Conservation (phyloP, 2,888 invertebrate species). For the Ennomos quercinarius region DNA sequence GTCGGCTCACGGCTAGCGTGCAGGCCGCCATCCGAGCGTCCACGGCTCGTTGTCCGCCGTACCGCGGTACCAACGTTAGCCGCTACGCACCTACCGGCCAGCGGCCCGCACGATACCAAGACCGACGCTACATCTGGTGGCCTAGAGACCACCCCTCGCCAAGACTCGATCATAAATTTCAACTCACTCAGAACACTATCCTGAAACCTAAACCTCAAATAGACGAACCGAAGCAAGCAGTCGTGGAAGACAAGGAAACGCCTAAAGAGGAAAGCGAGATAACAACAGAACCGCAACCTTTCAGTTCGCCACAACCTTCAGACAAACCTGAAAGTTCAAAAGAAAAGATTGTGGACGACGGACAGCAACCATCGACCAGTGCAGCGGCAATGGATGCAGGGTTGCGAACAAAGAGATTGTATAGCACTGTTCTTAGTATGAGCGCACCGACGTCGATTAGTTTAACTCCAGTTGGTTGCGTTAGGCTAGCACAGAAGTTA, state of each 20-base stretch:
- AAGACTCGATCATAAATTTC: constrained; percentile 59
- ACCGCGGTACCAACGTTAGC: constrained; percentile 75
- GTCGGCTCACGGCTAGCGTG: constrained; percentile 70
- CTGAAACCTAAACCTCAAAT: constrained; percentile 41
- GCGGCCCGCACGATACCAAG: constrained; percentile 65
- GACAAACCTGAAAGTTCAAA: constrained; percentile 52
- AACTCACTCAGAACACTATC: constrained; percentile 50
- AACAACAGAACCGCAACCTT: constrained; percentile 28
- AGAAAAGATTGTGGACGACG: constrained; percentile 58
- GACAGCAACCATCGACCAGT: constrained; percentile 68
- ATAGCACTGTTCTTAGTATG: constrained; percentile 83
- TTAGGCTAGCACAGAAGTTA: constrained; percentile 70
- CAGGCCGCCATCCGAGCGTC: constrained; percentile 72
- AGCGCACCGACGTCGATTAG: constrained; percentile 69
- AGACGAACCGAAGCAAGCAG: constrained; percentile 46
- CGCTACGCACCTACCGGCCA: constrained; percentile 75
- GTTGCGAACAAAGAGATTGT: constrained; percentile 75
- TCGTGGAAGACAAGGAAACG: constrained; percentile 42
- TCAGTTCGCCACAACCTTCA: constrained; percentile 44
- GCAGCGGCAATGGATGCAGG: constrained; percentile 63
- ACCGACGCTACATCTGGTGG: constrained; percentile 72
- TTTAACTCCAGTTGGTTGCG: constrained; percentile 60
- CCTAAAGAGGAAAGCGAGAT: constrained; percentile 38
- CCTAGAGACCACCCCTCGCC: constrained; percentile 67
- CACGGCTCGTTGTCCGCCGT: constrained; percentile 67